Base-by-base conservation (phyloP, 2,113 vertebrate genomes). In the Chaenogobius annularis region DNA sequence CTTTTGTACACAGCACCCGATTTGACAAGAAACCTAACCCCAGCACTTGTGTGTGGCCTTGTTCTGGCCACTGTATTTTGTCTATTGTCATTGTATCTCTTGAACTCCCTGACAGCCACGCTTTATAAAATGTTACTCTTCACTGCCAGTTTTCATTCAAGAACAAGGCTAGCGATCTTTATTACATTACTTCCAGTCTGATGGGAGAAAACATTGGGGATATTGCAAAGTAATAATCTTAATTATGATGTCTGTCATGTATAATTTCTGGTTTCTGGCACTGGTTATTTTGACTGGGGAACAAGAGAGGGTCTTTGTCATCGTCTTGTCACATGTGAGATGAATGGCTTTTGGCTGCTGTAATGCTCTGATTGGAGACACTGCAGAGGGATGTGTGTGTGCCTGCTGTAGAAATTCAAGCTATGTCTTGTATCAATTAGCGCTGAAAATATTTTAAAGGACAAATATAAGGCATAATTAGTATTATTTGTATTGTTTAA, bases 41-140 rank as follows among this genome's bases (percentile, higher is more conserved):
- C 52, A 82, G 85, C 87, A 93, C 92, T 86, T 90, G 91, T 52
- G 85, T 85, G 85, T 80, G 78, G 23, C 47, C 82, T 44, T 74
- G 68, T 80, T 66, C 2, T 77, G 44, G 72, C 59, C 90, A 77
- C 82, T 84, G 80, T 88, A 85, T 88, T 73, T 78, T 81, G 47
- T 74, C 43, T 74, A n/a, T 61, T 75, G 10, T 1, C 75, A n/a
- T 82, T 74, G 59, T 20, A 69, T 55, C 22, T 72, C 65, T 43
- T 43, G 40, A 73, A 79, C 46, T n/a, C 55, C 74, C 47, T 70
- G 70, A 31, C 75, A 83, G 44, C 43, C 3, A 13, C 55, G 37
- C 81, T 79, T 14, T 12, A 12, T 13, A 31, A 37, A 55, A 4
- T 8, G 0, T 7, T 11, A 7, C 19, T 13, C 66, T 70, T 74